Evolutionary conservation across 2,888 invertebrate species (phyloP).

Genomic region (Bursaphelenchus okinawaensis): DNA sequence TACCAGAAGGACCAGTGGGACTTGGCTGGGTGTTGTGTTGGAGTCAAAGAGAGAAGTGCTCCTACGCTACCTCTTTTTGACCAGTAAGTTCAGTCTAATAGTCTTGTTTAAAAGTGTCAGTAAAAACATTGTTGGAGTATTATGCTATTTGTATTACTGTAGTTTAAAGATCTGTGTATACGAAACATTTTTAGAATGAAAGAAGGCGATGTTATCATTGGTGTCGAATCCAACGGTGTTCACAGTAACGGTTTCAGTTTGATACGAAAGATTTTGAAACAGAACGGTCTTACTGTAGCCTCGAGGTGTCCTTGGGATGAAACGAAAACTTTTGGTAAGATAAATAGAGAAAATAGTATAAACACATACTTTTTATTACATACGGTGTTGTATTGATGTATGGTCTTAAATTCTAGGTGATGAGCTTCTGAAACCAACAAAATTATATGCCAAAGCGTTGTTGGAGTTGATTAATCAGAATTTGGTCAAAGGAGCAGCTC

Average conservation of each 20-base stretch:
- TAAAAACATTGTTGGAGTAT: too few relatives aligned
- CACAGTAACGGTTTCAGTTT: conserved; percentile 92
- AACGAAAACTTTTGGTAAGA: conserved; percentile 69
- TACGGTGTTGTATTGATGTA: background rate
- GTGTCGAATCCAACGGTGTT: conserved; percentile 79
- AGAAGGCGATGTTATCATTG: conserved; percentile 76
- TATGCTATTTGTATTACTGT: too few relatives aligned
- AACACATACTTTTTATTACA: conserved; percentile 22
- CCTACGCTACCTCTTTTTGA: conserved; percentile 59
- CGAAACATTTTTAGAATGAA: conserved; percentile 62
- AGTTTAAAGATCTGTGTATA: background rate
- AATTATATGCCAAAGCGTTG: conserved; percentile 75
- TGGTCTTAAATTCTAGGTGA: conserved; percentile 64
- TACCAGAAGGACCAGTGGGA: conserved; percentile 84
- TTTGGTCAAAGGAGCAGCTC: conserved; percentile 78
- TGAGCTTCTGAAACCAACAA: conserved; percentile 77
- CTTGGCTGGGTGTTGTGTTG: conserved; percentile 89
- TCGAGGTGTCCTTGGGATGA: conserved; percentile 69
- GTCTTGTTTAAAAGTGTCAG: too few relatives aligned
- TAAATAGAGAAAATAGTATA: too few relatives aligned
- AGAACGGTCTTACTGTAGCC: conserved; percentile 66
- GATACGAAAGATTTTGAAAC: conserved; percentile 73
- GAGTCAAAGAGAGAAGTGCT: conserved; percentile 73
- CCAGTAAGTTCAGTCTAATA: conserved; percentile 21
- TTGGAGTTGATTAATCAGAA: conserved; percentile 70